Percentiles rank a stretch among this genome's conserved stretches.
These are phyloP conservation scores for Stegostoma tigrinum DNA, from an alignment of 2,113 vertebrate species.

Conservation along the genomic window DNA sequence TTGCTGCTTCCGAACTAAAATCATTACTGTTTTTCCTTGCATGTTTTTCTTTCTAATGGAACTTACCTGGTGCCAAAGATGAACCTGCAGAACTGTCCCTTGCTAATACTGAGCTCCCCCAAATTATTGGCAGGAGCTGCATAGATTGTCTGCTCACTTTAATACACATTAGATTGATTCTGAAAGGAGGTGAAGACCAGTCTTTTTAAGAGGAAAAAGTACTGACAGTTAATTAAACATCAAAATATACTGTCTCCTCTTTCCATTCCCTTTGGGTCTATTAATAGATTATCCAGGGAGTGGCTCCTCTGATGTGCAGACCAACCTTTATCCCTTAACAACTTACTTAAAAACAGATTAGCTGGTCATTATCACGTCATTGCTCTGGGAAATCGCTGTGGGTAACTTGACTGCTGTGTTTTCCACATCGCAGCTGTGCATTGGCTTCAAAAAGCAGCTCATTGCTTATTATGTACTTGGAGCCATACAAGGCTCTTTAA, in stretches of 20 bases:
- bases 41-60: not conserved
- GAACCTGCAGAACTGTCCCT: not conserved
- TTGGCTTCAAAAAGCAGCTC: not conserved
- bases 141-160: not conserved
- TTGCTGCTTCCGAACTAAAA: slow-evolving; percentile 37
- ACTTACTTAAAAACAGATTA: not conserved
- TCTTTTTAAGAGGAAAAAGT: not conserved
- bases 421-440: not conserved
- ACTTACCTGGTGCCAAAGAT: not conserved
- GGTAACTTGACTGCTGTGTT: not conserved
- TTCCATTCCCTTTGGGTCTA: not conserved
- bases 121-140: not conserved
- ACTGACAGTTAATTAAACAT: not conserved
- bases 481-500: not conserved
- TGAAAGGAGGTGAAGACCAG: too few relatives aligned
- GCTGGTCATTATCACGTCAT: not conserved
- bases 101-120: not conserved
- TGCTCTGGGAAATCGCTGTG: not conserved
- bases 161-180: too few relatives aligned
- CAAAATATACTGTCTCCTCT: not conserved
- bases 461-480: not conserved
- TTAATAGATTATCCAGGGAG: not conserved
- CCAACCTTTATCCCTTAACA: not conserved
- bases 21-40: not conserved
- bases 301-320: not conserved